Base-by-base conservation (phyloP, 1,140 invertebrate genomes). In the Rhagoletis pomonella region DNA sequence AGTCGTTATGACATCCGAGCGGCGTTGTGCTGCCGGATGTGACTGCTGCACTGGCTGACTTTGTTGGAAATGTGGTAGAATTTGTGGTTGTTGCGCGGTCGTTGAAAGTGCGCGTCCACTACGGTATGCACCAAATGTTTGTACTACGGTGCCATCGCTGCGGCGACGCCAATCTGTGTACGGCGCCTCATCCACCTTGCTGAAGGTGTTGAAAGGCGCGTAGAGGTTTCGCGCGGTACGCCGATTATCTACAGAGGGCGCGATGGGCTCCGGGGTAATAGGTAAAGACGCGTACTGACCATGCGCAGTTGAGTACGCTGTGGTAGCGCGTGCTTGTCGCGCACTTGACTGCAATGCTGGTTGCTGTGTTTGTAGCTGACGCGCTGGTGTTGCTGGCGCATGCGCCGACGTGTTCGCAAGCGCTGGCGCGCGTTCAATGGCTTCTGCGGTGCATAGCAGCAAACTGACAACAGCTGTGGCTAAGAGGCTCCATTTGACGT, bases 41-140 rank as follows among this genome's bases (percentile, higher is more conserved):
- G 3, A 39, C 81, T 29, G 87, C 44, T 17, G 77, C 39, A n/a
- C 60, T 47, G 73, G 44, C 7, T 60, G 62, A 42, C 0, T 14
- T 62, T 62, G 44, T 62, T n/a, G 39, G 65, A 12, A 19, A 50
- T 50, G 14, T 12, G 29, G 3, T 19, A 73, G 9, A 12, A 39
- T 42, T 55, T 60, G 29, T n/a, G 47, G 44, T 3, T 19, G 88
- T n/a, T 7, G 86, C 10, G 10, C 44, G 0, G 7, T 29, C 9
- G 88, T 87, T 60, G 90, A 87, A n/a, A 55, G 7, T 0, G 84
- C 19, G 2, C 90, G 88, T 10, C 89, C 89, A 1, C 89, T 90
- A 87, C 91, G 92, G 87, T 91, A 93, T 85, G 91, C 90, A 86
- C 91, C 91, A 86, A 93, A 92, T 55, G 92, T 91, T 58, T 90